Percentiles rank a stretch among this genome's conserved stretches.
These are phyloP conservation scores for Ovibos moschatus DNA, from an alignment of 2,113 vertebrate species.

Conservation along the genomic window DNA sequence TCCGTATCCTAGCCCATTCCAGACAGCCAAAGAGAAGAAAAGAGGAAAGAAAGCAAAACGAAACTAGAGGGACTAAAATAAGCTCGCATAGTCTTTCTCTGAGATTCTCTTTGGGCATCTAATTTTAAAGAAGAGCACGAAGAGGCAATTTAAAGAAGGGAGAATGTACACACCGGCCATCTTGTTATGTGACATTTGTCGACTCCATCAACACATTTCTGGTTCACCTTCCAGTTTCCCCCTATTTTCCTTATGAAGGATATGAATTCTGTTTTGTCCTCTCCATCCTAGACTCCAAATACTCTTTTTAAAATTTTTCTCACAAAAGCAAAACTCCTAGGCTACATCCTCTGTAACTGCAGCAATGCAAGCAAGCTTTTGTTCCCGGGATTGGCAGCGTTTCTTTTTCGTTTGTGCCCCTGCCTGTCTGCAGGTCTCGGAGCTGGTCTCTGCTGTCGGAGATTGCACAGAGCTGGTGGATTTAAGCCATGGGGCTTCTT, in stretches of 20 bases:
- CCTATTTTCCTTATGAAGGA: background rate
- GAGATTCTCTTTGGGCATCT: background rate
- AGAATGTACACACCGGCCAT: background rate
- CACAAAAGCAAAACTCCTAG: constrained; percentile 58
- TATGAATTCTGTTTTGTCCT: constrained; percentile 21
- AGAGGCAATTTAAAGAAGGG: background rate
- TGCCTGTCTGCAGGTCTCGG: background rate
- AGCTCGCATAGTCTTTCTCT: accelerated
- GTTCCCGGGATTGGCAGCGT: constrained; percentile 25
- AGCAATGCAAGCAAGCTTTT: constrained; percentile 44
- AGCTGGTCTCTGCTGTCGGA: constrained; percentile 22
- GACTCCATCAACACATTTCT: background rate
- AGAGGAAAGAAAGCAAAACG: background rate
- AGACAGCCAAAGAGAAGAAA: background rate
- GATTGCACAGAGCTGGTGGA: constrained; percentile 54
- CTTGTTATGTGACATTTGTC: background rate
- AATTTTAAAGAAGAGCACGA: accelerated
- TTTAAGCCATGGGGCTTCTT: constrained; percentile 39
- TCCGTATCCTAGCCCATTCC: background rate
- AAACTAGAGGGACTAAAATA: background rate
- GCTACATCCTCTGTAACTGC: background rate
- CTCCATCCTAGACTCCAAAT: background rate
- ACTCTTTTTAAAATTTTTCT: background rate
- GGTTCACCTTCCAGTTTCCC: background rate
- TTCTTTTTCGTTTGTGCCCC: constrained; percentile 9